These are phyloP conservation scores for Phoxinus phoxinus DNA, from an alignment of 2,113 vertebrate genomes.

Conservation along the genomic window DNA sequence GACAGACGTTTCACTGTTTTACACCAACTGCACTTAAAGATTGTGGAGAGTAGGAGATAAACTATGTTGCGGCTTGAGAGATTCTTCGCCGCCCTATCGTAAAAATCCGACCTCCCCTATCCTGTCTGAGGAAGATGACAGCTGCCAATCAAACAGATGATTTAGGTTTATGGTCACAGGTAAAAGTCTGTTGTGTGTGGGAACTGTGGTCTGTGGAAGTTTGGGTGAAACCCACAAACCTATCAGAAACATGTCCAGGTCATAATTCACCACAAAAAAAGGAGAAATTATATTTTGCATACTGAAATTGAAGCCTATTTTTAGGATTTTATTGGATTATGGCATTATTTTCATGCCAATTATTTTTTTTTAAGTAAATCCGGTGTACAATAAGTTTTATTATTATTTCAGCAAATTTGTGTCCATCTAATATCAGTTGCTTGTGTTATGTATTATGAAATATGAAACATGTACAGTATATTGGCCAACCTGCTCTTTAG, in stretches of 20 bases:
- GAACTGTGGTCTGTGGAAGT: neutral
- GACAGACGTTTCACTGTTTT: conserved; percentile 54
- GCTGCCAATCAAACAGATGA: conserved; percentile 68
- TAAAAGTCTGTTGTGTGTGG: conserved; percentile 20
- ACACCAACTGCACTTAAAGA: conserved; percentile 58
- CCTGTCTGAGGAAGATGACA: conserved; percentile 63
- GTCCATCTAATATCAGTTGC: neutral
- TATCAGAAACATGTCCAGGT: neutral
- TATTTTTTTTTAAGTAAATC: neutral
- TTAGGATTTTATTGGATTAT: neutral
- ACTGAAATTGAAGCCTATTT: neutral
- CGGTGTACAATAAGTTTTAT: neutral
- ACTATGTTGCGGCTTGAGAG: conserved; percentile 50
- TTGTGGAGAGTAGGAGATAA: conserved; percentile 55
- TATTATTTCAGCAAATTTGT: neutral
- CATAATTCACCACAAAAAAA: neutral
- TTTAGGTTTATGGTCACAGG: conserved; percentile 28
- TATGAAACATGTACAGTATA: neutral
- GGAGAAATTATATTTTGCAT: neutral
- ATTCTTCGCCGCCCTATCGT: conserved; percentile 60
- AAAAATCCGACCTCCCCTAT: conserved; percentile 64
- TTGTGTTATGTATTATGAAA: neutral
- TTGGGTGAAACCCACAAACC: neutral
- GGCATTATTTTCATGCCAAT: neutral
- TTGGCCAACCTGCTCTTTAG: neutral